Evolutionary conservation across 1,140 invertebrate species (phyloP).

Genomic region (Lepidurus packardi): DNA sequence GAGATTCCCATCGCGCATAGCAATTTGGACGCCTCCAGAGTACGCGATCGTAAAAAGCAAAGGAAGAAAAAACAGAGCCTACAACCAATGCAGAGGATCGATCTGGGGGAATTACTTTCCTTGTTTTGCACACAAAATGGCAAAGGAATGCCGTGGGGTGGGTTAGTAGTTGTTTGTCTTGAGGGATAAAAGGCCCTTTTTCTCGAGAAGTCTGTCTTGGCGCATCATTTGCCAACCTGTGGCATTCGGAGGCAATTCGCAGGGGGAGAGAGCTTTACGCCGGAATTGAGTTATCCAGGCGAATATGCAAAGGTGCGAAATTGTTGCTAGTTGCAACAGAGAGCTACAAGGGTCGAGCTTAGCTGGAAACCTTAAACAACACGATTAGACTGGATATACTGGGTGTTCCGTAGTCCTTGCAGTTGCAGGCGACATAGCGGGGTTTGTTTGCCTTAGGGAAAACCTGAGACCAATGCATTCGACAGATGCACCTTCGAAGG

Average conservation of each 20-base stretch:
- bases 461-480: not conserved
- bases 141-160: too few species aligned
- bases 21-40: not conserved
- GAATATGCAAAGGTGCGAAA: not conserved
- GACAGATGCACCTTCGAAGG: constrained; percentile 10
- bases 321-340: not conserved
- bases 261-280: not conserved
- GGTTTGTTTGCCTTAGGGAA: constrained; percentile 21
- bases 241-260: constrained; percentile 1
- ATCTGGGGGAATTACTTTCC: too few species aligned
- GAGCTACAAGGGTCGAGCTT: not conserved
- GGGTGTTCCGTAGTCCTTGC: not conserved
- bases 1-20: constrained; percentile 4
- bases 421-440: constrained; percentile 16
- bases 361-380: not conserved
- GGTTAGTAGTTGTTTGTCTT: too few species aligned
- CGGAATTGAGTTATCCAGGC: not conserved
- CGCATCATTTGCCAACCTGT: not conserved
- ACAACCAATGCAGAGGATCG: too few species aligned
- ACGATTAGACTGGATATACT: not conserved
- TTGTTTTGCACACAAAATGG: too few species aligned
- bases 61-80: not conserved
- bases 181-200: not conserved
- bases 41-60: not conserved
- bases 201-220: not conserved